These are phyloP conservation scores for Aphyosemion australe DNA, from an alignment of 2,113 vertebrate genomes.

Conservation along the genomic window DNA sequence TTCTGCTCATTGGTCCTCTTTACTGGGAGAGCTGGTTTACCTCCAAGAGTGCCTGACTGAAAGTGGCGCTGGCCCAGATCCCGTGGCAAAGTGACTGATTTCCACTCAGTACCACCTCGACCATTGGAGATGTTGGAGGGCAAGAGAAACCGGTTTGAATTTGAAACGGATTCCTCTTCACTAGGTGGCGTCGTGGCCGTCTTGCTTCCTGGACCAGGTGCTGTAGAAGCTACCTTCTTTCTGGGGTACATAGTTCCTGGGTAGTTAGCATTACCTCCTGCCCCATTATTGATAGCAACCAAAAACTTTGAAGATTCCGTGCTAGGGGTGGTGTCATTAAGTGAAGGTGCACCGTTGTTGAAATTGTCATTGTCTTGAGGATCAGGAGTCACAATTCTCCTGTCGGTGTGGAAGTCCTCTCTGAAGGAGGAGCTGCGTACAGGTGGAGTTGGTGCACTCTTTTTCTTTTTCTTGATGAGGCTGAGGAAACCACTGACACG, in stretches of 20 bases:
- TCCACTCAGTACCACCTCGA: slow-evolving; percentile 86
- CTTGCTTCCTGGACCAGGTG: slow-evolving; percentile 71
- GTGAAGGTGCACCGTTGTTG: slow-evolving; percentile 76
- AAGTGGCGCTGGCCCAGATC: slow-evolving; percentile 89
- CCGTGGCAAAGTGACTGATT: slow-evolving; percentile 91
- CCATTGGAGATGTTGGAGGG: slow-evolving; percentile 87
- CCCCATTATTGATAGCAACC: slow-evolving; percentile 77
- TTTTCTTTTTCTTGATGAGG: slow-evolving; percentile 97
- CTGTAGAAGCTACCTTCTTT: slow-evolving; percentile 83
- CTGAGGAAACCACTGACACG: slow-evolving; percentile 90
- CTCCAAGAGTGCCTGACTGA: slow-evolving; percentile 87
- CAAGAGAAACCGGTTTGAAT: slow-evolving; percentile 89
- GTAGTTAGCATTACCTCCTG: slow-evolving; percentile 76
- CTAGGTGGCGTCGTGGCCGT: slow-evolving; percentile 68
- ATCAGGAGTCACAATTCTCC: slow-evolving; percentile 71
- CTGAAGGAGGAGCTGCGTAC: slow-evolving; percentile 96
- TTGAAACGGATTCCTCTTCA: slow-evolving; percentile 84
- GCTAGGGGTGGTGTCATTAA: slow-evolving; percentile 40
- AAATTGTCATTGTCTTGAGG: slow-evolving; percentile 76
- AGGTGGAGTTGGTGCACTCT: slow-evolving; percentile 89
- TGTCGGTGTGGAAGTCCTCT: slow-evolving; percentile 84
- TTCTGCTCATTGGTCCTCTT: slow-evolving; percentile 86
- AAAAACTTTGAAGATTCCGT: slow-evolving; percentile 79
- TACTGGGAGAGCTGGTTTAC: slow-evolving; percentile 91
- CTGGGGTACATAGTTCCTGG: slow-evolving; percentile 83